These are phyloP conservation scores for Bombus affinis DNA, from an alignment of 1,140 invertebrate genomes.

Conservation along the genomic window DNA sequence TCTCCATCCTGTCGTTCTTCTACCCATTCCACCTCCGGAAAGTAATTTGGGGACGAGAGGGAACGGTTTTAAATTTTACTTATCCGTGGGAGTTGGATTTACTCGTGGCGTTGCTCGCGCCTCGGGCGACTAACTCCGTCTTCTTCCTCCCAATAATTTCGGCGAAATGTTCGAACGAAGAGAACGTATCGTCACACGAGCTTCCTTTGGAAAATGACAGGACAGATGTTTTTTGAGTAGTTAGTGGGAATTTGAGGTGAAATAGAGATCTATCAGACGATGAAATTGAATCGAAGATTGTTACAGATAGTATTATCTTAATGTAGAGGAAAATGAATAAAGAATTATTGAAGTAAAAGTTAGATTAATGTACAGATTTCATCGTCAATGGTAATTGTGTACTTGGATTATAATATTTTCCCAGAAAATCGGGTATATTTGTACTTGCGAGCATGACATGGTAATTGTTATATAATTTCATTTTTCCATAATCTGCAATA, in stretches of 20 bases:
- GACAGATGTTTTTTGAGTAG: neutral
- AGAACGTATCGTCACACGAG: neutral
- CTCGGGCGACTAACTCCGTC: constrained; percentile 32
- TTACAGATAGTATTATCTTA: neutral
- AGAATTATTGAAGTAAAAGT: neutral
- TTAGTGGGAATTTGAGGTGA: neutral
- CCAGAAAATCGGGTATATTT: neutral
- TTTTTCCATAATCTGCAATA: neutral
- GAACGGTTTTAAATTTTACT: constrained; percentile 77
- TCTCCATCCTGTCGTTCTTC: constrained; percentile 19
- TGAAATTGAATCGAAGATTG: no score
- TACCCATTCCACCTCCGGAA: constrained; percentile 60
- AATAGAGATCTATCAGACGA: neutral
- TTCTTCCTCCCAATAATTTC: constrained; percentile 36
- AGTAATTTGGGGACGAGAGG: constrained; percentile 75
- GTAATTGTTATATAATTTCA: neutral
- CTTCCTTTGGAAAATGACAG: neutral
- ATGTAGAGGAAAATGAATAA: neutral
- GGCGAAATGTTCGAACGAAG: constrained; percentile 19
- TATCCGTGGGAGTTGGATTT: constrained; percentile 71
- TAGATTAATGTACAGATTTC: neutral
- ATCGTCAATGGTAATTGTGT: neutral
- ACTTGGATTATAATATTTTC: neutral
- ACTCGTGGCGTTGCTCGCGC: constrained; percentile 47
- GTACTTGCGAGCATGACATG: neutral